Base-by-base conservation (phyloP, 2,797 vertebrate species). In the Alectoris magna region DNA sequence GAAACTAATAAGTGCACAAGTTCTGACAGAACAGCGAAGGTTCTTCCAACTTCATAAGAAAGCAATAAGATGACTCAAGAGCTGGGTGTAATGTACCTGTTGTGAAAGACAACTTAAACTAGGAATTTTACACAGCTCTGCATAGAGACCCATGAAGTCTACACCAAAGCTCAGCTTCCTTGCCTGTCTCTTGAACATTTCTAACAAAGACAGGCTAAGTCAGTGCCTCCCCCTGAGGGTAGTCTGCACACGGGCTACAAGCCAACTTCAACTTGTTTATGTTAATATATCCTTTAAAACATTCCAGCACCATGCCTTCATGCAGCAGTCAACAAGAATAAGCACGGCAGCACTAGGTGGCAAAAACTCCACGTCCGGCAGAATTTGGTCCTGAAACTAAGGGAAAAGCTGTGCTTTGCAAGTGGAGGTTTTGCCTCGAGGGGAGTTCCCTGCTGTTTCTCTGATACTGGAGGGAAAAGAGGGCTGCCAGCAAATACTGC, bases 101-200 rank as follows among this genome's bases (percentile, higher is more conserved):
- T 11, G 6, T 17, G 36, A 80, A 82, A 79, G 29, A 74, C 23
- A 44, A 60, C 48, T 75, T 58, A 78, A 67, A 38, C 23, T 4
- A 38, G 24, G 44, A 80, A 74, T 60, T 93, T 41, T 26, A 90
- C 22, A 2, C 38, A 84, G 34, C 24, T 82, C 39, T 76, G 11
- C 0, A 0, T 31, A 55, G 18, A 87, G 4, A 87, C 5, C 4
- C 22, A 76, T 12, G n/a, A 81, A 75, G 87, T 22, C 48, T 34
- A 49, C 56, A n/a, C 31, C 31, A 60, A 21, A 60, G 56, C 38
- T 74, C 69, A 83, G 55, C 27, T 16, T 79, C 38, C 24, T 23
- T 53, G 38, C 4, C 2, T 44, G 12, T 49, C 53, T 16, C 18
- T 63, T 46, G 8, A 8, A 22, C 53, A 49, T n/a, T 44, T 29